Evolutionary conservation across 2,797 vertebrate species (phyloP).

Genomic region (Fratercula arctica): DNA sequence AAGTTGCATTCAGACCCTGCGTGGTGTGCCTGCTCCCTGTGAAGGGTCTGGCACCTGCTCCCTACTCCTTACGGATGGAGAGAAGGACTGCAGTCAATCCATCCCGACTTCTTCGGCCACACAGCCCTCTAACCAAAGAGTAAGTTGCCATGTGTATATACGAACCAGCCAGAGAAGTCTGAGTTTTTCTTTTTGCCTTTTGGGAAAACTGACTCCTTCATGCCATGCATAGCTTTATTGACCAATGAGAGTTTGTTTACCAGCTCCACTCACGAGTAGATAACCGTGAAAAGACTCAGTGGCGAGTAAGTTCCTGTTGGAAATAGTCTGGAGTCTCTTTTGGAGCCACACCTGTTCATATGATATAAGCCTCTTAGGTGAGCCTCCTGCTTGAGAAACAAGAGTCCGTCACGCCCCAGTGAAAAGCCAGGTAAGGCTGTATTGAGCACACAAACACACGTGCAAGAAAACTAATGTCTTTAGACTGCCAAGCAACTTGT

Average conservation of each 20-base stretch:
- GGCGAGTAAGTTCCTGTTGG: background rate
- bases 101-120: background rate
- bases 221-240: background rate
- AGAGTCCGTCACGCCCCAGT: background rate
- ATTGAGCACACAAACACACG: background rate
- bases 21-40: no score
- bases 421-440: background rate
- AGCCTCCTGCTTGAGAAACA: slow-evolving; percentile 3
- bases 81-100: background rate
- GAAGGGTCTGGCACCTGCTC: background rate
- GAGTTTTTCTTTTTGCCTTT: background rate
- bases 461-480: background rate
- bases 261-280: background rate
- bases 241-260: background rate
- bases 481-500: background rate
- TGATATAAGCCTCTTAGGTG: background rate
- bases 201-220: background rate
- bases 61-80: background rate
- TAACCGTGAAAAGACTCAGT: background rate
- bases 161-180: background rate
- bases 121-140: background rate
- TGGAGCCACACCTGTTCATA: slow-evolving; percentile 3
- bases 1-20: background rate
- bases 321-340: background rate
- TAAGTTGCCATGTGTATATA: background rate